Percentiles rank a stretch among this genome's conserved stretches.
phyloP scores from a whole-genome alignment of 2,888 invertebrate genomes.

The Mimas tiliae region DNA sequence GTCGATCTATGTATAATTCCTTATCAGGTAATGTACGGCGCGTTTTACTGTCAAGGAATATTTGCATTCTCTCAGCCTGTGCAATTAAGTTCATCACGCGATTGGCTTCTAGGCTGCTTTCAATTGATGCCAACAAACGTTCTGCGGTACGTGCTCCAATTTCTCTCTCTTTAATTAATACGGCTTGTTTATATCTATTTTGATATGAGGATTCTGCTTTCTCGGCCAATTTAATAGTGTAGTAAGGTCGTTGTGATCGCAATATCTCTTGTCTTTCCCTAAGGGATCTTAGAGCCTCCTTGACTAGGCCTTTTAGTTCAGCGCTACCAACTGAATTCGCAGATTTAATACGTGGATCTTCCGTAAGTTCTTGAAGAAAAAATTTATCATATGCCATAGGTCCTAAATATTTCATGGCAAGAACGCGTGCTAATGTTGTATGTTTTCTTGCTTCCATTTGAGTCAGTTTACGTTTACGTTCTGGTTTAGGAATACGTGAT shows the following conservation, averaged over 20 bases:
- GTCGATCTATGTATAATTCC: constrained; percentile 68
- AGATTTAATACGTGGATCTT: constrained; percentile 66
- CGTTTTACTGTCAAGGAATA: constrained; percentile 71
- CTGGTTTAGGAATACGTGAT: constrained; percentile 68
- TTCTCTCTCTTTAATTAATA: constrained; percentile 67
- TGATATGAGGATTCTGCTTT: constrained; percentile 73
- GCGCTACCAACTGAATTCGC: constrained; percentile 68
- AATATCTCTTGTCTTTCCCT: constrained; percentile 75
- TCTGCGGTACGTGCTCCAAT: constrained; percentile 70
- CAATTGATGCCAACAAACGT: constrained; percentile 63
- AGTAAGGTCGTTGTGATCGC: constrained; percentile 74
- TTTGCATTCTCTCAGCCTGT: constrained; percentile 76
- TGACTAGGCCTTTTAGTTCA: constrained; percentile 55
- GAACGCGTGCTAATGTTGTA: constrained; percentile 67
- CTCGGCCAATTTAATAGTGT: constrained; percentile 72
- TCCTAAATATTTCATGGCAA: constrained; percentile 79
- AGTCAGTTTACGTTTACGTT: constrained; percentile 63
- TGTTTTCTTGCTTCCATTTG: constrained; percentile 74
- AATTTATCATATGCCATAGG: constrained; percentile 81
- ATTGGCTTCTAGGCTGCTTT: constrained; percentile 63
- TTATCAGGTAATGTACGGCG: constrained; percentile 74
- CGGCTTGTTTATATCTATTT: constrained; percentile 65
- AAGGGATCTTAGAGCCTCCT: constrained; percentile 67
- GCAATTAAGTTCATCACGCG: constrained; percentile 73
- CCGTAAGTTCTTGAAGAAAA: constrained; percentile 65